A percentile compares a stretch with the other conserved stretches of the same genome.
Evolutionary conservation across 2,888 invertebrate genomes (phyloP).

Genomic region (Agrochola lota): DNA sequence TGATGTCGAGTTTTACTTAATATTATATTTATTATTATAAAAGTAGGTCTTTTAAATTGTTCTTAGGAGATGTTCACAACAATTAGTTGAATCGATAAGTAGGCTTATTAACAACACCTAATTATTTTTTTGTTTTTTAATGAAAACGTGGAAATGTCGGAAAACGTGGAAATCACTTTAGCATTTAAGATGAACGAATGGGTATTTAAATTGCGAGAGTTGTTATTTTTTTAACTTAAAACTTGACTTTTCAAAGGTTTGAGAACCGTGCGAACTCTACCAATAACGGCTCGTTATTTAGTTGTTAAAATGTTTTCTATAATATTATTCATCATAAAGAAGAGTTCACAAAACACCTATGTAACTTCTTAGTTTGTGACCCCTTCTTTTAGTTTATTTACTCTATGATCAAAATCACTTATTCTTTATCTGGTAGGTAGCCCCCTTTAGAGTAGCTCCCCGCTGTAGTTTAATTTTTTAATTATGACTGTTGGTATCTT

Average conservation of each 20-base stretch:
- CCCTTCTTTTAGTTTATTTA: constrained; percentile 12
- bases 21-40: constrained; percentile 15
- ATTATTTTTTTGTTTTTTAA: not conserved
- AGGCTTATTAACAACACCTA: not conserved
- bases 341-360: not conserved
- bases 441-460: constrained; percentile 39
- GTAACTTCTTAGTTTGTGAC: constrained; percentile 9
- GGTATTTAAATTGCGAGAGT: not conserved
- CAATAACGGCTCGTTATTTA: not conserved
- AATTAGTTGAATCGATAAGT: not conserved
- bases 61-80: constrained; percentile 13
- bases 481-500: constrained; percentile 67
- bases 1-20: constrained; percentile 20
- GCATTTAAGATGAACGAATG: not conserved
- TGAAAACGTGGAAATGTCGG: constrained; percentile 22
- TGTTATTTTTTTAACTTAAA: not conserved
- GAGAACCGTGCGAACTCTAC: not conserved
- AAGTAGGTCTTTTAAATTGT: not conserved
- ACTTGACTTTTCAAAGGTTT: constrained; percentile 1
- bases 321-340: constrained; percentile 3
- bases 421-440: constrained; percentile 8
- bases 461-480: constrained; percentile 41
- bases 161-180: constrained; percentile 1
- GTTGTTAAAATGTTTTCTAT: not conserved
- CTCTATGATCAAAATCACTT: constrained; percentile 6